Evolutionary conservation across 2,888 invertebrate species (phyloP).

Genomic region (Acronicta alni): DNA sequence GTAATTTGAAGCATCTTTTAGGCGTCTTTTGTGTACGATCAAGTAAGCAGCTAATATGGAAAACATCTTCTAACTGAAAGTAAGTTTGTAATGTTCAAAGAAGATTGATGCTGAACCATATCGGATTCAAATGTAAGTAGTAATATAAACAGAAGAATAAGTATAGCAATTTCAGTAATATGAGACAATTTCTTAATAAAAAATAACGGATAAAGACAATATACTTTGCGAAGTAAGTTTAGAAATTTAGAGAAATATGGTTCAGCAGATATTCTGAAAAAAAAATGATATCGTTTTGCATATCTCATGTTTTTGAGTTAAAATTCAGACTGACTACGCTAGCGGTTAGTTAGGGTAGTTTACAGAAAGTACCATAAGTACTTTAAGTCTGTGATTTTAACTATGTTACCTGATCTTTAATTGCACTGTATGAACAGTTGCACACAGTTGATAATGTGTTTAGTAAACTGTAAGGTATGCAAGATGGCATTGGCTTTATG

Average conservation of each 20-base stretch:
- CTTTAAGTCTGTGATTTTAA: slow-evolving; percentile 50
- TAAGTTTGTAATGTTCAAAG: too few relatives aligned
- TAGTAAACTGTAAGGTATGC: slow-evolving; percentile 28
- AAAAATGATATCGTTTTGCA: slow-evolving; percentile 23
- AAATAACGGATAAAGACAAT: too few relatives aligned
- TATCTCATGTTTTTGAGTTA: slow-evolving; percentile 30
- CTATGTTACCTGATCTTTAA: slow-evolving; percentile 4
- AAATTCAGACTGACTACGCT: slow-evolving; percentile 52
- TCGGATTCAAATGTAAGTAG: too few relatives aligned
- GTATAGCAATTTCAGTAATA: too few relatives aligned
- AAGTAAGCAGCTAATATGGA: too few relatives aligned
- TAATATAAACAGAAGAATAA: too few relatives aligned
- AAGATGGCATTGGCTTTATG: slow-evolving; percentile 2
- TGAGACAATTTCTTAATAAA: too few relatives aligned
- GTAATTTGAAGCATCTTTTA: not conserved
- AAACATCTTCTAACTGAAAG: too few relatives aligned
- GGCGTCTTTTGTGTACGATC: too few relatives aligned
- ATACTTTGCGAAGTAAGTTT: too few relatives aligned
- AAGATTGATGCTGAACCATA: too few relatives aligned
- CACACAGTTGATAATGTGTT: slow-evolving; percentile 24
- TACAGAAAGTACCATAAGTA: slow-evolving; percentile 33
- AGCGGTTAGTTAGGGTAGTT: slow-evolving; percentile 48
- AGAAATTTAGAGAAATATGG: not conserved
- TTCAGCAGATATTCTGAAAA: slow-evolving; percentile 12
- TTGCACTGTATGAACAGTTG: slow-evolving; percentile 39